Base-by-base conservation (phyloP, 2,888 invertebrate genomes). In the Sphaeridia pumilis region DNA sequence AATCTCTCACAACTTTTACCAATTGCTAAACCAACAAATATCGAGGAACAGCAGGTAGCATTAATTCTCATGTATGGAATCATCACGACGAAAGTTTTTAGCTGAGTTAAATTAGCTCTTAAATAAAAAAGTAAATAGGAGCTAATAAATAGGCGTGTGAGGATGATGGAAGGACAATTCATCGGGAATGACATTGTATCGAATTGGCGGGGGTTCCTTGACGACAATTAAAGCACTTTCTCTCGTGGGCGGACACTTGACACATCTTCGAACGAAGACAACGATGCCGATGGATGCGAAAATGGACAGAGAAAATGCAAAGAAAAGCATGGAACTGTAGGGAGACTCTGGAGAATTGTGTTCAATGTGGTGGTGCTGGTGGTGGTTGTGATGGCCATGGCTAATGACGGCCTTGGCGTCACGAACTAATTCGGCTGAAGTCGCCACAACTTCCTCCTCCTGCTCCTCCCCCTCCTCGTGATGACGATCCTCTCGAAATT, bases 231-330 rank as follows among this genome's bases (percentile, higher is more conserved):
- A 57, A 66, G 64, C 63, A 55, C 64, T 65, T 55, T 67, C 63
- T 55, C 60, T 55, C 49, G 63, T 62, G 17, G 67, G 66, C 34
- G 67, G 68, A 60, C 67, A 67, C 54, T 66, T 67, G 54, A 68
- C 69, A 59, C 68, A 69, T 25, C 67, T 65, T 34, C 68, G 60
- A 38, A 68, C 60, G 57, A 69, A 69, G 46, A 68, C 55, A 28
- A 69, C 65, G 27, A 69, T 56, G 3, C 68, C 69, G 38, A 69
- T 67, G n/a, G 64, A 59, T 17, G 66, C 67, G 54, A 69, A 69
- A 31, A 69, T 67, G 27, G 68, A 65, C 46, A 69, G 58, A n/a
- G 68, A 67, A 24, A 68, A 59, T 21, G 67, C 66, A 54, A 69
- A 69, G 58, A 69, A 69, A 28, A 69, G 60, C 43, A 68, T 64